Base-by-base conservation (phyloP, 2,888 invertebrate genomes). In the Macaria liturata region DNA sequence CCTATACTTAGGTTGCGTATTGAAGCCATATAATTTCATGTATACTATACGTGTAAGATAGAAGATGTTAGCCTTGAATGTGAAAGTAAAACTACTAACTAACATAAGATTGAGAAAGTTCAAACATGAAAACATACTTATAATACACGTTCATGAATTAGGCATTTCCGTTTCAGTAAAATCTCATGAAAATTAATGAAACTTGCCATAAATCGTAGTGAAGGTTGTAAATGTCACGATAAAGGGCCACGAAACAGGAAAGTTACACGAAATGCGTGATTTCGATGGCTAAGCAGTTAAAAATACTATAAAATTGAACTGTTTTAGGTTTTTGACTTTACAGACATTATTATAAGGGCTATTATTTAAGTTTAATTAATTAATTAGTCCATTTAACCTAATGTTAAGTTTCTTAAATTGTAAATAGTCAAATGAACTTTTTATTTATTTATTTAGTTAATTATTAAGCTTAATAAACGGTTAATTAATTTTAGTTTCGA, bases 241-340 rank as follows among this genome's bases (percentile, higher is more conserved):
- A 50, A 54, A 55, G 42, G 54, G 40, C 51, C 34, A 48, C 50
- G 43, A 45, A 46, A 47, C 39, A 49, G 46, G 30, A 59, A 46
- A 34, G 40, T 55, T 46, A 52, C 59, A 52, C 48, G 55, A 51
- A 7, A 2, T 55, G 51, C 59, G 51, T 54, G 50, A 51, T 59
- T 54, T 46, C 46, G 48, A 58, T 49, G 40, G 37, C 32, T 34
- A 30, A 47, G 32, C 20, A 55, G 49, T 51, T 39, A 37, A 54
- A 49, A 40, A 9, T 46, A 39, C 39, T n/a, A 46, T 9, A 31
- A 42, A 32, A 47, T 42, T 20, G 47, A 8, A 4, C 30, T 34
- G 34, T 30, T 47, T 34, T 47, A 37, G 34, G 1, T 37, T 37
- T 37, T 37, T 37, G 1, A 37, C 34, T 34, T 34, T 37, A 7